Evolutionary conservation across 1,140 invertebrate species (phyloP), one percentile per base, ranked within the genome.

Genomic region (Cydia strobilella): DNA sequence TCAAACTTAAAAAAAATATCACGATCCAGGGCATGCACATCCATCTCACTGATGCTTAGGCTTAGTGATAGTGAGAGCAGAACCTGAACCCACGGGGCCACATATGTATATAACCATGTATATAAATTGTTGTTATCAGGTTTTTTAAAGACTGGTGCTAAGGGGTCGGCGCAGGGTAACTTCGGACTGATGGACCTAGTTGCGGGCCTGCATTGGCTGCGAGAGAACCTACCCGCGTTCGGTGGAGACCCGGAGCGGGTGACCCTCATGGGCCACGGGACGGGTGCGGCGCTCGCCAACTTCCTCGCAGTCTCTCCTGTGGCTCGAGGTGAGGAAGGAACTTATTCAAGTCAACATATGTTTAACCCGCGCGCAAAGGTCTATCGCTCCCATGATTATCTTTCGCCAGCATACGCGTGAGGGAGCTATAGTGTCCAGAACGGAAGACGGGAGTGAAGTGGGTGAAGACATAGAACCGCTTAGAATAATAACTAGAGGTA

Each of bases 121-220:
- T 59, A 54, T 59, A n/a, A 23, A 54, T 45, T 45, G 69, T 81
- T 86, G 84, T 76, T 92, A 86, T 0, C 88, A 97, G 97, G 96
- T 90, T 98, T 98, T 94, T 94, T 98, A 84, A 98, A 97, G 93
- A 97, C 97, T 77, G 97, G 97, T 84, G 95, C 96, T 79, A 96
- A 97, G 91, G 95, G 95, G 80, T 96, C 96, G 91, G 95, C 96
- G 81, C 97, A 98, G 90, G 98, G 98, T 82, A 99, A 99, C 94
- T 99, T 98, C 84, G 98, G 98, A 7, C 94, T 99, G 81, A 97
- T 99, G 96, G 98, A 99, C 93, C 94, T 98, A 74, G 96, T 98
- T 63, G 98, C 98, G n/a, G 97, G 97, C 2, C 94, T 98, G 35
- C 97, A 98, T 85, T 98, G 97, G 98, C 94, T 99, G 31, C 95